Conservation (phyloP, 2,797 vertebrate species). For the Eremophila alpestris region DNA sequence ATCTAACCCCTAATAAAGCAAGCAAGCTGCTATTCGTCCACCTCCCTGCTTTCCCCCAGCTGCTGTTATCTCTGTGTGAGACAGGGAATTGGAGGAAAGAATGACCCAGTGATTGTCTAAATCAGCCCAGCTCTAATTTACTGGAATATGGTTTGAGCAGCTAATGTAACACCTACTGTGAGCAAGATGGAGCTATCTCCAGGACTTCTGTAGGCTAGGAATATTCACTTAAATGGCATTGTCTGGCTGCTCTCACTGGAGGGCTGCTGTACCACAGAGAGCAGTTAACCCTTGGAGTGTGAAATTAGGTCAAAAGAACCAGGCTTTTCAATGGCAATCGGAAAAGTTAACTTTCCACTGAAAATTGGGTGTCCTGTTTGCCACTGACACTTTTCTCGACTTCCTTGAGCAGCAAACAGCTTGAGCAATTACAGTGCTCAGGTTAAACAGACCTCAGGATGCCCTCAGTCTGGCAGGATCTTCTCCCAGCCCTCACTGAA, state of each 20-base stretch:
- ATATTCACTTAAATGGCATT: conserved; percentile 68
- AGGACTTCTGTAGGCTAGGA: conserved; percentile 66
- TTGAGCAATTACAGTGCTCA: not conserved
- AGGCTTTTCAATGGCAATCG: conserved; percentile 44
- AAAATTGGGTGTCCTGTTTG: conserved; percentile 43
- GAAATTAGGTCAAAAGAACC: conserved; percentile 71
- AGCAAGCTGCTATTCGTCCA: conserved; percentile 56
- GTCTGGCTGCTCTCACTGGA: conserved; percentile 64
- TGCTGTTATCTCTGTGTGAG: conserved; percentile 77
- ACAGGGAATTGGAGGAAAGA: conserved; percentile 69
- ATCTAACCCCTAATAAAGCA: conserved; percentile 71
- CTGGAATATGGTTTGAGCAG: conserved; percentile 79
- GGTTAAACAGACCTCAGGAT: not conserved
- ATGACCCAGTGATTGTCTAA: conserved; percentile 80
- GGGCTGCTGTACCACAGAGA: conserved; percentile 47
- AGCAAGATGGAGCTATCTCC: conserved; percentile 74
- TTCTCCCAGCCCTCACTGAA: not conserved
- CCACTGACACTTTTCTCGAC: not conserved
- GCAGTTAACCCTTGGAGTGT: conserved; percentile 68
- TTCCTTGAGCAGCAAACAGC: not conserved
- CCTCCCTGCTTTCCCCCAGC: conserved; percentile 58
- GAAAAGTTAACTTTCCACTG: conserved; percentile 69
- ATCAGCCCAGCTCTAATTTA: conserved; percentile 80
- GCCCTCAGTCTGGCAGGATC: not conserved
- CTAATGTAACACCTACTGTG: conserved; percentile 78